Evolutionary conservation across 2,888 invertebrate genomes (phyloP), one percentile per base, ranked within the genome.

Genomic region (Idaea straminata): DNA sequence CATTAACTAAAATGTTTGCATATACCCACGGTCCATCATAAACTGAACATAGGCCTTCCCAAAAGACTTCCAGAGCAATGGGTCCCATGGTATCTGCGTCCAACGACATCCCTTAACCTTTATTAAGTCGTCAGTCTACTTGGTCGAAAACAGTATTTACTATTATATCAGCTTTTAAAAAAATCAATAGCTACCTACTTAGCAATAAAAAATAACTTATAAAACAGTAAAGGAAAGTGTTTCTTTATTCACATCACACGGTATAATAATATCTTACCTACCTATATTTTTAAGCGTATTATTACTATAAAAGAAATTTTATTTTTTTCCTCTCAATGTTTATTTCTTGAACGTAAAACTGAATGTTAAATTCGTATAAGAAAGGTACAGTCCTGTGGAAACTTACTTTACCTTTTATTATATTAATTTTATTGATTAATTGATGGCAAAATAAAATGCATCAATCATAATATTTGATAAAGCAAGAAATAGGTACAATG

Each of bases 211-310:
- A 47, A 7, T 47, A 47, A 47, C 47, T 47, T 47, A 13, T 7
- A 47, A 10, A 47, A 47, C 7, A 47, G 47, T 47, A 10, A 47
- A 47, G 10, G 2, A 70, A 73, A 73, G 70, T 74, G 68, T 65
- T 62, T 61, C 74, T 73, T 72, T 64, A 59, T 47, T 47, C 47
- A 47, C 47, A 47, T 47, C 47, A 47, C 47, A 47, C 47, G 47
- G 47, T 10, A 47, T 47, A 47, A 47, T 47, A 47, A 47, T 47
- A 47, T 47, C 47, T 47, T 47, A 47, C 47, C 47, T 47, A 47
- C 47, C 47, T 47, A 47, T 47, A 47, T 47, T 47, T 47, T 47
- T 47, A 47, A 47, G 47, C 47, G 47, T 47, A 47, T 47, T 47
- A 47, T 47, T 47, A 47, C 47, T 25, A 59, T 59, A 25, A 59